Conservation (phyloP, 2,888 invertebrate genomes). For the Drosophila quasianomalipes region DNA sequence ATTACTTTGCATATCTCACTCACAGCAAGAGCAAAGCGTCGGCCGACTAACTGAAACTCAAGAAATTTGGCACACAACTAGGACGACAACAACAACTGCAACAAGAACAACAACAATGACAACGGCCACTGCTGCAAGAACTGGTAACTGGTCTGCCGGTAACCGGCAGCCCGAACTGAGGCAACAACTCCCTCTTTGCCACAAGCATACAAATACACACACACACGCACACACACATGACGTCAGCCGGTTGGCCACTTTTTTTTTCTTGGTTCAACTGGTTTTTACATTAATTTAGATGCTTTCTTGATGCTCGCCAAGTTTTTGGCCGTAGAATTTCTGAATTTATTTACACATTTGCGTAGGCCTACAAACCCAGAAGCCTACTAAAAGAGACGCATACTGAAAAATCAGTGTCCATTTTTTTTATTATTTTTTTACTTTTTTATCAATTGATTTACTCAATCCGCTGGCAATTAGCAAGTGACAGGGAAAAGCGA, state of each 20-base stretch:
- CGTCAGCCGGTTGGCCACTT: slow-evolving; percentile 60
- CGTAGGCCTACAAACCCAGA: slow-evolving; percentile 82
- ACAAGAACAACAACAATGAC: slow-evolving; percentile 21
- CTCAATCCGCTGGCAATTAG: slow-evolving; percentile 26
- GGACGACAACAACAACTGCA: slow-evolving; percentile 56
- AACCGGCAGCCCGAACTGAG: slow-evolving; percentile 58
- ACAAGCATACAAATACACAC: slow-evolving; percentile 24
- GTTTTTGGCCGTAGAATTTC: slow-evolving; percentile 19
- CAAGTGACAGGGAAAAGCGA: slow-evolving; percentile 2
- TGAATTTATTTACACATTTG: slow-evolving; percentile 67
- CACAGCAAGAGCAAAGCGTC: slow-evolving; percentile 36
- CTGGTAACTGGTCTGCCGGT: slow-evolving; percentile 71
- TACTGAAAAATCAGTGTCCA: slow-evolving; percentile 33
- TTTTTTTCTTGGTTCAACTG: slow-evolving; percentile 59
- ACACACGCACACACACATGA: slow-evolving; percentile 61
- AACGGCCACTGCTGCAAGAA: slow-evolving; percentile 65
- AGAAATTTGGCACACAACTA: slow-evolving; percentile 75
- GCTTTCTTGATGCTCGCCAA: slow-evolving; percentile 72
- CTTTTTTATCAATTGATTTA: slow-evolving; percentile 24
- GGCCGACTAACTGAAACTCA: slow-evolving; percentile 66
- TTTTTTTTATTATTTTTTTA: not conserved
- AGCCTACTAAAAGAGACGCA: slow-evolving; percentile 68
- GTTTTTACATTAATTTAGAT: slow-evolving; percentile 74
- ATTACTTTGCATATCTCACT: slow-evolving; percentile 30
- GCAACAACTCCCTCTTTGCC: slow-evolving; percentile 44